phyloP scores from a whole-genome alignment of 2,797 vertebrate species.

The Sciaenops ocellatus region DNA sequence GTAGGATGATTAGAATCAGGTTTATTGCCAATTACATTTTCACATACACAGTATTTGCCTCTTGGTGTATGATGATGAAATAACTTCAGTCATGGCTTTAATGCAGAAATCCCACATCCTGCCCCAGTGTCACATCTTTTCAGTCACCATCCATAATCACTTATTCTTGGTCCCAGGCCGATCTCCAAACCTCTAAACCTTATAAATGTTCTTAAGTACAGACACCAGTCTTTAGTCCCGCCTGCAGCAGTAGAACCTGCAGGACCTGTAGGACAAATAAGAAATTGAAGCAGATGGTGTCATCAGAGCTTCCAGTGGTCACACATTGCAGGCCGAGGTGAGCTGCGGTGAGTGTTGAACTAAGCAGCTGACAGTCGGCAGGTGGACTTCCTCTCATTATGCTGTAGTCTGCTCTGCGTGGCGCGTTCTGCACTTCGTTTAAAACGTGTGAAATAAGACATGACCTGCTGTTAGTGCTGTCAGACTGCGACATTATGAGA shows the following conservation, averaged over 20 bases:
- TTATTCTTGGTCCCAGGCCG: not conserved
- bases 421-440: not conserved
- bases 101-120: not conserved
- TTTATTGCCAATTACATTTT: too few species aligned
- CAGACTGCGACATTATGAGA: not conserved
- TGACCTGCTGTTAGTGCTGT: not conserved
- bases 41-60: too few species aligned
- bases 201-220: too few species aligned
- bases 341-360: slow-evolving; percentile 2
- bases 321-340: not conserved
- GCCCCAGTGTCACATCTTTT: not conserved
- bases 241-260: too few species aligned
- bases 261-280: not conserved
- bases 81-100: not conserved
- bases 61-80: not conserved
- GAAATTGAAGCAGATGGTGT: not conserved
- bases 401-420: not conserved
- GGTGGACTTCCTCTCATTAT: not conserved
- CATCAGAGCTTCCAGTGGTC: not conserved
- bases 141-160: not conserved
- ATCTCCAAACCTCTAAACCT: not conserved
- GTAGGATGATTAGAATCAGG: too few species aligned
- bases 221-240: not conserved
- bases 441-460: not conserved
- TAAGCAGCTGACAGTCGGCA: slow-evolving; percentile 2